These are phyloP conservation scores for Eurystomus glaucurus DNA, from an alignment of 2,797 vertebrate species.

Conservation along the genomic window DNA sequence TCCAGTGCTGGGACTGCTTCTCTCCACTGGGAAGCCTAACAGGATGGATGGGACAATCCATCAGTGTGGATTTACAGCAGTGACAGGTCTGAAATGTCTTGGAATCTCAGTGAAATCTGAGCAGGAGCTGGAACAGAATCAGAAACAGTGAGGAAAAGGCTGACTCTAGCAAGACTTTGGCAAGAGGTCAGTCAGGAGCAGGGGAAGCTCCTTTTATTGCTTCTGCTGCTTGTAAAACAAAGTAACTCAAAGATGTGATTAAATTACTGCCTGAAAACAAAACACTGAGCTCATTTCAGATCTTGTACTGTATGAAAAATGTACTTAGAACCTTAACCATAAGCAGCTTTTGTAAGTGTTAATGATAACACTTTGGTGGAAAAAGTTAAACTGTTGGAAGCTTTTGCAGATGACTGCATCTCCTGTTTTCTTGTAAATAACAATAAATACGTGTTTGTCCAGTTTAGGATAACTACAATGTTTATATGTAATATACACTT, in stretches of 20 bases:
- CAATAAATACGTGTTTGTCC: neutral
- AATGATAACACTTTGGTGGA: neutral
- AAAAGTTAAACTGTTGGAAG: neutral
- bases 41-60: neutral
- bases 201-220: neutral
- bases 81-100: neutral
- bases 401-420: neutral
- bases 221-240: neutral
- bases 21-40: neutral
- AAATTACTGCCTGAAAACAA: neutral
- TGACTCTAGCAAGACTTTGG: neutral
- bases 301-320: neutral
- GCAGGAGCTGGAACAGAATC: neutral
- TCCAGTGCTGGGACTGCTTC: neutral
- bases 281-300: neutral
- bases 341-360: neutral
- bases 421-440: neutral
- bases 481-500: neutral
- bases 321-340: neutral
- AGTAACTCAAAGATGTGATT: neutral
- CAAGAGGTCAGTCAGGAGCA: neutral
- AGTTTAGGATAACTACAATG: neutral
- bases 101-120: neutral
- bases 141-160: neutral
- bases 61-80: neutral